These are phyloP conservation scores for Drosophila peninsularis DNA, from an alignment of 2,888 invertebrate species.

Conservation along the genomic window DNA sequence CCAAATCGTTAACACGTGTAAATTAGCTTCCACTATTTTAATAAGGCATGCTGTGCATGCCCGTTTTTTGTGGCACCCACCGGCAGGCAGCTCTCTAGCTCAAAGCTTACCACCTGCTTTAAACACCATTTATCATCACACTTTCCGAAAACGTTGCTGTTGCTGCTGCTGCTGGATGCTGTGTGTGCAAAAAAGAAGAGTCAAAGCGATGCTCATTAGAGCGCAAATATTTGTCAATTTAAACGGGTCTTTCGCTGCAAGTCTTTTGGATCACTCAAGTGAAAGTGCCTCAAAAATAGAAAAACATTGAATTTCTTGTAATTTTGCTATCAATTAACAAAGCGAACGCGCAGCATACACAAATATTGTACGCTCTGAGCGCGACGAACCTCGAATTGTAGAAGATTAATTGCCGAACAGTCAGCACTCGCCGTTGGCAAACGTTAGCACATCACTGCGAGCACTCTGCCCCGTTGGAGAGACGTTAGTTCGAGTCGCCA, in stretches of 20 bases:
- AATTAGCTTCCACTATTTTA: constrained; percentile 13
- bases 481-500: not conserved
- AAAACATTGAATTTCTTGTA: constrained; percentile 71
- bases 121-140: constrained; percentile 56
- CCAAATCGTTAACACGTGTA: constrained; percentile 12
- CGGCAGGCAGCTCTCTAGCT: not conserved
- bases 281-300: constrained; percentile 64
- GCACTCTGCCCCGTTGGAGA: constrained; percentile 30
- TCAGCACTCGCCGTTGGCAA: constrained; percentile 42
- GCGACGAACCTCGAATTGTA: constrained; percentile 31
- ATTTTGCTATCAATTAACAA: constrained; percentile 80
- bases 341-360: constrained; percentile 26
- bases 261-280: constrained; percentile 56
- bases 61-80: constrained; percentile 2
- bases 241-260: constrained; percentile 51
- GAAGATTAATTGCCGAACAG: constrained; percentile 68
- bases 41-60: not conserved
- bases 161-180: constrained; percentile 7
- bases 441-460: constrained; percentile 77
- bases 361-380: constrained; percentile 22
- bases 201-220: constrained; percentile 44
- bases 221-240: constrained; percentile 56
- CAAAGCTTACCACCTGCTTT: constrained; percentile 10
- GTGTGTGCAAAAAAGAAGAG: constrained; percentile 2
- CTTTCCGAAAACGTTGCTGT: constrained; percentile 30